Base-by-base conservation (phyloP, 2,113 vertebrate genomes). In the Glaucidium brasilianum region DNA sequence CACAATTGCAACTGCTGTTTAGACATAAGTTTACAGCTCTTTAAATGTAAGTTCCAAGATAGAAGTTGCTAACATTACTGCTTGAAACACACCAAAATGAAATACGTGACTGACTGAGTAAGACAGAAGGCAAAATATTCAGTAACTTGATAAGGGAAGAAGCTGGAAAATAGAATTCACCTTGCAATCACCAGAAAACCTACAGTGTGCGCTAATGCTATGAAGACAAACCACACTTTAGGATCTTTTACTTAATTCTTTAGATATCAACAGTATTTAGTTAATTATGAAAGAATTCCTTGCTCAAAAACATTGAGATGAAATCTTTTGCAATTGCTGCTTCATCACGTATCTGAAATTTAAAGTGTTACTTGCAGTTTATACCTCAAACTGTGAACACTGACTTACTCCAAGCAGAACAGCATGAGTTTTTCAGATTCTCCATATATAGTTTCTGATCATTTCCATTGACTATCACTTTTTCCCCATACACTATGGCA, bases 161-260 rank as follows among this genome's bases (percentile, higher is more conserved):
- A 96, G 74, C 9, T 85, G 47, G 64, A 93, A 83, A 93, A 67
- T 0, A 94, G 62, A 95, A 82, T 84, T 92, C 67, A 88, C 67
- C 43, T 66, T 55, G 30, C 45, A 95, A 60, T 26, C 87, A 84
- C 64, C 55, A 92, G 74, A 90, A 85, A 59, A 86, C 29, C 45
- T 67, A 49, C 18, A 29, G 30, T 16, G 19, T 59, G 45, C 2
- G 37, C 41, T 83, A 89, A 91, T 95, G 95, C 95, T 97, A 94
- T 95, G 91, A 94, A 89, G 69, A 47, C 23, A 95, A 96, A 94
- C 91, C 84, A 97, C 91, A 79, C 41, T 11, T 82, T 10, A 64
- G 47, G 55, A 78, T 58, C 52, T 81, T 77, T 50, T 41, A 29
- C 53, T 64, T 25, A 86, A 56, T 32, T 43, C 35, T 75, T 87